A percentile compares a stretch with the other conserved stretches of the same genome.
Conservation (phyloP, 1,140 invertebrate species). For the Cydia fagiglandana region DNA sequence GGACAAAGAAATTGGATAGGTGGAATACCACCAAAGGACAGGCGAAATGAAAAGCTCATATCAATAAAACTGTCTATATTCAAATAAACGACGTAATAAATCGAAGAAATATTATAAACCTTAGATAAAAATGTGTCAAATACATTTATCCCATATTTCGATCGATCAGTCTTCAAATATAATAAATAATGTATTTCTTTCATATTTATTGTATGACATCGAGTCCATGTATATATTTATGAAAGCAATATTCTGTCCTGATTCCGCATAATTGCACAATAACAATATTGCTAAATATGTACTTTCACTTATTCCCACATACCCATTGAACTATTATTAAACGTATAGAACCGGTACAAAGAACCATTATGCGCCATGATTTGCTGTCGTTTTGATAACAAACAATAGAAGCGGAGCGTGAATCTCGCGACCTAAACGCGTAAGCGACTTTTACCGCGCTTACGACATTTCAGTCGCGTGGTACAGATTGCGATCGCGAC, state of each 20-base stretch:
- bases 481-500: no score
- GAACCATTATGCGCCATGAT: no score
- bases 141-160: slow-evolving; percentile 39
- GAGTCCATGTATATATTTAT: slow-evolving; percentile 30
- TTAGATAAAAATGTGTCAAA: slow-evolving; percentile 45
- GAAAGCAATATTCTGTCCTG: slow-evolving; percentile 25
- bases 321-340: not conserved
- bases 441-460: no score
- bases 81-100: slow-evolving; percentile 38
- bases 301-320: slow-evolving; percentile 15
- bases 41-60: not conserved
- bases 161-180: slow-evolving; percentile 42
- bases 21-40: no score
- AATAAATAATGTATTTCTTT: slow-evolving; percentile 27
- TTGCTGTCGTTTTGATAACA: no score
- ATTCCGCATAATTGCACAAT: slow-evolving; percentile 20
- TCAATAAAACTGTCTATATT: slow-evolving; percentile 32
- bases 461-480: no score
- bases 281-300: slow-evolving; percentile 28
- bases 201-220: slow-evolving; percentile 29
- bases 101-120: slow-evolving; percentile 40
- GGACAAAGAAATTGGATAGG: no score
- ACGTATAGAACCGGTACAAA: no score
- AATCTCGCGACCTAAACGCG: no score
- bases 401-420: no score